Conservation (phyloP, 2,797 vertebrate genomes). For the Thaleichthys pacificus region DNA sequence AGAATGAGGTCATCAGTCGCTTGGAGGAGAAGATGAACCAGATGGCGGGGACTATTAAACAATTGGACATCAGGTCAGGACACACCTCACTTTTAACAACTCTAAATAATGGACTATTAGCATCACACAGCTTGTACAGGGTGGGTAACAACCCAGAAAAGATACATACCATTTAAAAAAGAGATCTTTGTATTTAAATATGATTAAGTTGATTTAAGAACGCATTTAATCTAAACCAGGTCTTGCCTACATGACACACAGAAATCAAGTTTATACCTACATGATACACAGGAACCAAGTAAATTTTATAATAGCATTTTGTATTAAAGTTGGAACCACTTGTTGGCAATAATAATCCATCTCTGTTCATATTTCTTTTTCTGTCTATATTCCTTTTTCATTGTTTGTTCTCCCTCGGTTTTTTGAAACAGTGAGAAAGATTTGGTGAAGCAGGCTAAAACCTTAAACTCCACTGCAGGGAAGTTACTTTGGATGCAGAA, state of each 20-base stretch:
- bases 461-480: conserved; percentile 88
- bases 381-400: conserved; percentile 58
- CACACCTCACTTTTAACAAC: background rate
- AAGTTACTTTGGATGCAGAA: conserved; percentile 92
- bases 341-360: conserved; percentile 52
- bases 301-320: background rate
- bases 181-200: too few relatives aligned
- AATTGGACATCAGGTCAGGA: conserved; percentile 92
- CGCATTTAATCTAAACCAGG: too few relatives aligned
- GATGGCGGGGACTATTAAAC: conserved; percentile 94
- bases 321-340: background rate
- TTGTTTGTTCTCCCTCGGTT: conserved; percentile 32
- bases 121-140: too few relatives aligned
- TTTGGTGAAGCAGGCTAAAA: conserved; percentile 97
- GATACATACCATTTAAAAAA: too few relatives aligned
- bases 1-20: conserved; percentile 88
- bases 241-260: too few relatives aligned
- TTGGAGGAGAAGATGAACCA: conserved; percentile 97
- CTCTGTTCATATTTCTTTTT: conserved; percentile 60
- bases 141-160: too few relatives aligned
- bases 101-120: too few relatives aligned
- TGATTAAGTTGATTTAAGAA: too few relatives aligned
- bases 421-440: conserved; percentile 86
- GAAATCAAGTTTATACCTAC: too few relatives aligned
- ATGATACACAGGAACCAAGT: background rate